A percentile compares a stretch with the other conserved stretches of the same genome.
phyloP scores from a whole-genome alignment of 2,888 invertebrate species.

The Ochlodes sylvanus region DNA sequence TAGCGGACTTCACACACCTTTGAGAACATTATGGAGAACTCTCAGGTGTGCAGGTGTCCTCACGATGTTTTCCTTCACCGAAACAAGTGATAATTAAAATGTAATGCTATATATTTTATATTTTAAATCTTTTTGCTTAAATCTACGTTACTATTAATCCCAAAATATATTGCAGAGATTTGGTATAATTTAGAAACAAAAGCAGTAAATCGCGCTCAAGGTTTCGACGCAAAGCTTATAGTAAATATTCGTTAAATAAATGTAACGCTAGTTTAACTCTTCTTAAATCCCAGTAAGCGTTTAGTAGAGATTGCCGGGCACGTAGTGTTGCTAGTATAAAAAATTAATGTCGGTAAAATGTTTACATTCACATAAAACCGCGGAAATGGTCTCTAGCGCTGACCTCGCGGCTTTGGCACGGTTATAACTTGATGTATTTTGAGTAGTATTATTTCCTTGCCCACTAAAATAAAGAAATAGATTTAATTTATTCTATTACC shows the following conservation, averaged over 20 bases:
- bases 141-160: neutral
- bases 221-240: slow-evolving; percentile 5
- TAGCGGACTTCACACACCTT: no score
- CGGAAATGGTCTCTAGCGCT: slow-evolving; percentile 47
- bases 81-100: no score
- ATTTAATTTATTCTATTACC: no score
- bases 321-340: slow-evolving; percentile 13
- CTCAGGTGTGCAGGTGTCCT: no score
- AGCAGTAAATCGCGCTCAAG: slow-evolving; percentile 1
- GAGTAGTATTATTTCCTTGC: neutral
- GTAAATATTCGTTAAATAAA: slow-evolving; percentile 25
- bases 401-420: slow-evolving; percentile 50
- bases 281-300: slow-evolving; percentile 26
- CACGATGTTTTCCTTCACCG: no score
- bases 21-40: no score
- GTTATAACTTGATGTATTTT: slow-evolving; percentile 15
- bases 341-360: slow-evolving; percentile 25
- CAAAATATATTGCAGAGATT: neutral
- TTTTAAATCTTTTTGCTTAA: no score
- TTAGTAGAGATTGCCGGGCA: slow-evolving; percentile 8
- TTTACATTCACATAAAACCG: slow-evolving; percentile 48
- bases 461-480: slow-evolving; percentile 1
- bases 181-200: slow-evolving; percentile 5
- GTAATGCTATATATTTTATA: no score
- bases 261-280: slow-evolving; percentile 14